These are phyloP conservation scores for Eumeta japonica DNA, from an alignment of 1,140 invertebrate genomes.

Conservation along the genomic window DNA sequence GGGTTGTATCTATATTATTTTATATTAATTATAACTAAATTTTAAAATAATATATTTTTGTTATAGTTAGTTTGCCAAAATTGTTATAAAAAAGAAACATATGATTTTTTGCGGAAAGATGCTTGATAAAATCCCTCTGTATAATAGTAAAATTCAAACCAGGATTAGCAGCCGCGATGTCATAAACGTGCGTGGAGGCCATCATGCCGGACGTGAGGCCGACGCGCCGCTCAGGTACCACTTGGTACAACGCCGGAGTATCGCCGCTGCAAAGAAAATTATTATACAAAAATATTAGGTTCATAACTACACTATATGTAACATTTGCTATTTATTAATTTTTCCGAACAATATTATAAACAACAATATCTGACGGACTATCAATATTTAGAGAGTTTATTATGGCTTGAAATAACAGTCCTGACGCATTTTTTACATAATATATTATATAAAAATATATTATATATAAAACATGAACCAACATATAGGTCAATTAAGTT, in stretches of 20 bases:
- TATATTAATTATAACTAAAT: too few relatives aligned
- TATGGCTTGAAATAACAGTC: neutral
- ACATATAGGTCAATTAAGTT: too few relatives aligned
- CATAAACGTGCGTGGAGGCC: slow-evolving; percentile 97
- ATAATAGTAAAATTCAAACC: slow-evolving; percentile 22
- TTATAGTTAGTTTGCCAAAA: too few relatives aligned
- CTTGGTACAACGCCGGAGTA: slow-evolving; percentile 86
- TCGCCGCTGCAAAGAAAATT: slow-evolving; percentile 63
- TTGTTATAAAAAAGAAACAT: neutral
- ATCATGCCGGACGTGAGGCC: slow-evolving; percentile 96
- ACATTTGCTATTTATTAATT: too few relatives aligned
- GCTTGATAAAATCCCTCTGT: too few relatives aligned
- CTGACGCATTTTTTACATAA: too few relatives aligned
- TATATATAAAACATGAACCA: too few relatives aligned
- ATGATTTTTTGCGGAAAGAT: too few relatives aligned
- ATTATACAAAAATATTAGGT: neutral
- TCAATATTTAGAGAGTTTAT: neutral
- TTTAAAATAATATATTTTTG: too few relatives aligned
- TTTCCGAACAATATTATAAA: slow-evolving; percentile 1
- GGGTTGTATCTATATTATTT: too few relatives aligned
- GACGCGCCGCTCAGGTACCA: slow-evolving; percentile 91
- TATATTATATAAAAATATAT: too few relatives aligned
- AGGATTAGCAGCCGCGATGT: slow-evolving; percentile 63
- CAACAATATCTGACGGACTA: slow-evolving; percentile 1
- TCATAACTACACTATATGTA: slow-evolving; percentile 6